Evolutionary conservation across 2,888 invertebrate genomes (phyloP), one percentile per base, ranked within the genome.

Genomic region (Mycogona germanica): DNA sequence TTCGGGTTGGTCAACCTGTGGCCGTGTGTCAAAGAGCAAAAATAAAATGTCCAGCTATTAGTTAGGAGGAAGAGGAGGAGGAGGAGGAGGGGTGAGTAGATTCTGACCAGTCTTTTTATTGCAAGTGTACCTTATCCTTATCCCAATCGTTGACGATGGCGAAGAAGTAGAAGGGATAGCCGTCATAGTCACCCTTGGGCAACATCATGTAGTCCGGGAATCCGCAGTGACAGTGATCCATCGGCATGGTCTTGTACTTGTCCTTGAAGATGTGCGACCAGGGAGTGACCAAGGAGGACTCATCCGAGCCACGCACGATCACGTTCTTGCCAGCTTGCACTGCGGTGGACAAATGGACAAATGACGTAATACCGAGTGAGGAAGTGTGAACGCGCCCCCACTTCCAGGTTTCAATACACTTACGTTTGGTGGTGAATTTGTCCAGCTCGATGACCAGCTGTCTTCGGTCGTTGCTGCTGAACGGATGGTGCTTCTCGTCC

Each of bases 121-220:
- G 17, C 9, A 9, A 19, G 7, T 14, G 26, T 52, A 41, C 46
- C 26, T 46, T 21, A 12, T 26, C 23, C 58, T 72, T 71, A 55
- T 70, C 70, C 55, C 70, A 73, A 50, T 78, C 75, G 44, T 75
- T 70, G 40, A 75, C 69, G 2, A 73, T 66, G 48, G 78, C 75
- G 69, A 78, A 80, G 42, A 84, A 61, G 64, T 78, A 73, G 73
- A 78, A 76, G 25, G 76, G 74, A 71, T 80, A 72, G 51, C 87
- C 86, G 56, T 78, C 77, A 49, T 71, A 69, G 59, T 68, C 76
- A 65, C 87, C 87, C 63, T 73, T 82, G 41, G 87, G 86, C 51
- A 87, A 70, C 21, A 84, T 66, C 41, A 84, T 72, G 61, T 83
- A 79, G 28, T 77, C 74, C 2, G 86, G 85, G 75, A 81, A 82